These are phyloP conservation scores for Acrocephalus arundinaceus DNA, from an alignment of 2,113 vertebrate species.

Conservation along the genomic window DNA sequence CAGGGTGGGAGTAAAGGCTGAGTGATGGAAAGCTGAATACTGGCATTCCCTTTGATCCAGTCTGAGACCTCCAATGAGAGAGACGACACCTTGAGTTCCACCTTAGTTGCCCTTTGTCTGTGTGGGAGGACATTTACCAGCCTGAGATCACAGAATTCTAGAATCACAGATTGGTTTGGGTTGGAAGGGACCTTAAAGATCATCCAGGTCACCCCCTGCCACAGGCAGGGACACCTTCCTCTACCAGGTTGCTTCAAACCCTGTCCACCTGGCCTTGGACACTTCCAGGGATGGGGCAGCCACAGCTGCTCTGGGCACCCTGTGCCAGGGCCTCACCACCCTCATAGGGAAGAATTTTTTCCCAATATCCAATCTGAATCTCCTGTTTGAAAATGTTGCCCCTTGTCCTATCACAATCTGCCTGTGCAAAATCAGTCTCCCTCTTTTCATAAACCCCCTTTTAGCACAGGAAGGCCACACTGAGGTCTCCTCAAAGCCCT, in stretches of 20 bases:
- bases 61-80: neutral
- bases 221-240: neutral
- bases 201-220: fast-evolving
- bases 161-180: neutral
- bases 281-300: neutral
- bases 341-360: neutral
- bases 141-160: neutral
- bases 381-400: neutral
- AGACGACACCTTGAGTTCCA: neutral
- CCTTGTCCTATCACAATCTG: neutral
- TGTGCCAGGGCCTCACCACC: fast-evolving
- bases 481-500: neutral
- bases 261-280: fast-evolving
- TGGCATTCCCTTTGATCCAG: neutral
- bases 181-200: neutral
- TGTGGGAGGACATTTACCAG: neutral
- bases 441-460: too few relatives aligned
- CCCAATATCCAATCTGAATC: neutral
- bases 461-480: neutral
- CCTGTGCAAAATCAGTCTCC: neutral
- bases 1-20: neutral
- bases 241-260: neutral
- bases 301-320: neutral
- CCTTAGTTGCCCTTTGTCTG: neutral
- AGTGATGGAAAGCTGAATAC: neutral